Conservation (phyloP, 1,140 invertebrate genomes). For the Lepeophtheirus salmonis region DNA sequence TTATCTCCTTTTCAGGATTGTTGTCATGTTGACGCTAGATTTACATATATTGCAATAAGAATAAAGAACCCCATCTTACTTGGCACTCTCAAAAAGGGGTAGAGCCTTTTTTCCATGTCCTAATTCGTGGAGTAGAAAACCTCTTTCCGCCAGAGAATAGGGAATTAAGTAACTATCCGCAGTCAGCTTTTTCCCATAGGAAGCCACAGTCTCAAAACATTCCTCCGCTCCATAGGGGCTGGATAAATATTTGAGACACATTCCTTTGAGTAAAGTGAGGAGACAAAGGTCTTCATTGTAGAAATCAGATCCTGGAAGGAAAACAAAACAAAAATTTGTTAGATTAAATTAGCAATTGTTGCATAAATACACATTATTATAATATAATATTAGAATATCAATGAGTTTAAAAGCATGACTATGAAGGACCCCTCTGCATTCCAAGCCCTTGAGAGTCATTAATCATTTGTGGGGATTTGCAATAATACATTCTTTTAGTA, state of each 20-base stretch:
- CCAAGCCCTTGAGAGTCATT: too few species aligned
- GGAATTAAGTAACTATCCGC: slow-evolving; percentile 68
- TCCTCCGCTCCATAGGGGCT: slow-evolving; percentile 50
- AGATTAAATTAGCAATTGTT: too few species aligned
- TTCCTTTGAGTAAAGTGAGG: slow-evolving; percentile 55
- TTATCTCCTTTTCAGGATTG: too few species aligned
- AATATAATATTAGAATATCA: too few species aligned
- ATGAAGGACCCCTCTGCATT: too few species aligned
- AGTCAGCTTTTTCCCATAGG: slow-evolving; percentile 52
- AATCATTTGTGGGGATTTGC: too few species aligned
- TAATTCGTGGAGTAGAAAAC: slow-evolving; percentile 47
- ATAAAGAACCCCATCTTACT: too few species aligned
- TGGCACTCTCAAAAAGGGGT: slow-evolving; percentile 55
- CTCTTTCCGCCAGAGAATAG: slow-evolving; percentile 67
- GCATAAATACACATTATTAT: too few species aligned
- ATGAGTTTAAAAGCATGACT: too few species aligned
- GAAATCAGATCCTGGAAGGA: slow-evolving; percentile 30
- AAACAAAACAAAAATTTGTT: not conserved
- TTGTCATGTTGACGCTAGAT: too few species aligned
- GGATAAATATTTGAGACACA: slow-evolving; percentile 53
- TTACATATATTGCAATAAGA: too few species aligned
- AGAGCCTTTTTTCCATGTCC: slow-evolving; percentile 46
- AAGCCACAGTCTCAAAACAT: slow-evolving; percentile 45
- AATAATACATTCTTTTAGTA: too few species aligned
- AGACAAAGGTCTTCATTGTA: slow-evolving; percentile 58